Evolutionary conservation across 2,888 invertebrate genomes (phyloP).

Genomic region (Rhaphigaster nebulosa): DNA sequence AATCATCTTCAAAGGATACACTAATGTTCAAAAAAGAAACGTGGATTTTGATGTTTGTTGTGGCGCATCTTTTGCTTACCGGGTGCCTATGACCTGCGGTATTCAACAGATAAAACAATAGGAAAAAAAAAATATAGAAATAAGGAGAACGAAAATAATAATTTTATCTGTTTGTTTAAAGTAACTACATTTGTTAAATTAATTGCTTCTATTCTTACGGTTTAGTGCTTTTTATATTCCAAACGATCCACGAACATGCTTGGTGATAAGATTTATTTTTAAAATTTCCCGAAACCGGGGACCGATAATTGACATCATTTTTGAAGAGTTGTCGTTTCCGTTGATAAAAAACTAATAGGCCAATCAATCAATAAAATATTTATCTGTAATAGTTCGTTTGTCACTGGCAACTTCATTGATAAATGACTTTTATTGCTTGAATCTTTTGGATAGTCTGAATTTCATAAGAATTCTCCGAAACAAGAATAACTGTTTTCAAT

Average conservation of each 20-base stretch:
- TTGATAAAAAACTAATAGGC: conserved; percentile 5
- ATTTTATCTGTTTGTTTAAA: too few relatives aligned
- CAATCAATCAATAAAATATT: neutral
- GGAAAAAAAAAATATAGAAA: too few relatives aligned
- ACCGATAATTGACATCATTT: neutral
- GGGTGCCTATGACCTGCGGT: too few relatives aligned
- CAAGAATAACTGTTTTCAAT: neutral
- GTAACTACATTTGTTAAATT: too few relatives aligned
- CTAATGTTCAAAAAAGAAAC: too few relatives aligned
- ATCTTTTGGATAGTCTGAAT: neutral
- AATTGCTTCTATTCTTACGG: too few relatives aligned
- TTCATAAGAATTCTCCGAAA: neutral
- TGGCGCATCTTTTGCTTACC: too few relatives aligned
- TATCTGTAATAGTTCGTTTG: neutral
- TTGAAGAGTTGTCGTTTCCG: neutral
- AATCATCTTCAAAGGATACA: too few relatives aligned
- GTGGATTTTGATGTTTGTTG: too few relatives aligned
- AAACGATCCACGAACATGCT: neutral
- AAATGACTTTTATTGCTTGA: neutral
- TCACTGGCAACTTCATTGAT: neutral
- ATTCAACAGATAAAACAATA: neutral
- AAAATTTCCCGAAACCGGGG: neutral
- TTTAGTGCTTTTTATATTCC: neutral
- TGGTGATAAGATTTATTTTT: neutral
- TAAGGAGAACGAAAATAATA: too few relatives aligned